These are phyloP conservation scores for Melanaphis sacchari DNA, from an alignment of 1,140 invertebrate genomes.

Conservation along the genomic window DNA sequence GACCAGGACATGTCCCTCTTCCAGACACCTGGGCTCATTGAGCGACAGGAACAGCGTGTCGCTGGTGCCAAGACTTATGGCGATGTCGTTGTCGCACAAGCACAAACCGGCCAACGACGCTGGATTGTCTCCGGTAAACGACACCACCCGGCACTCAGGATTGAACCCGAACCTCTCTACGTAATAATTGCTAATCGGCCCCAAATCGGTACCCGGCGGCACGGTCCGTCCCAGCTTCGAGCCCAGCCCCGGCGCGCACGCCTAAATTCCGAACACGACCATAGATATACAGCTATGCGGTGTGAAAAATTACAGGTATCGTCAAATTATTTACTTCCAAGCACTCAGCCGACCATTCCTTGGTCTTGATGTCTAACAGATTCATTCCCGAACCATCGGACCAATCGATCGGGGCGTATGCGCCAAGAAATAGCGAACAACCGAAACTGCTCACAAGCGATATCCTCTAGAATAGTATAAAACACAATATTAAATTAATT, in stretches of 20 bases:
- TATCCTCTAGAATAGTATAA: constrained; percentile 73
- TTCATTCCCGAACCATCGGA: constrained; percentile 98
- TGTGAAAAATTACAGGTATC: background rate
- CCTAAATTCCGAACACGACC: constrained; percentile 51
- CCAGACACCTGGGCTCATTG: constrained; percentile 70
- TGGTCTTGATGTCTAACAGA: constrained; percentile 82
- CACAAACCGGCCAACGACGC: constrained; percentile 83
- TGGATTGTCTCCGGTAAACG: constrained; percentile 95
- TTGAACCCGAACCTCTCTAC: constrained; percentile 82
- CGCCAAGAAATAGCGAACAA: constrained; percentile 86
- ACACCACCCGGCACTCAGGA: constrained; percentile 78
- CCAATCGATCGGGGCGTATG: constrained; percentile 88
- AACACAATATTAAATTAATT: constrained; percentile 60
- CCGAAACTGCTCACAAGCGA: constrained; percentile 93
- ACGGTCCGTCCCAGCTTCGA: constrained; percentile 77
- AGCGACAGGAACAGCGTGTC: constrained; percentile 90
- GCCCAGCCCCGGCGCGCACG: constrained; percentile 71
- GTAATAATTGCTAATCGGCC: constrained; percentile 69
- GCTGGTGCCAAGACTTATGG: constrained; percentile 90
- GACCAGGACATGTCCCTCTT: constrained; percentile 85
- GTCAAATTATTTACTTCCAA: constrained; percentile 74
- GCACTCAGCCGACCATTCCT: constrained; percentile 79
- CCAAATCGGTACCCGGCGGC: constrained; percentile 73
- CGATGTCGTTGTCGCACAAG: constrained; percentile 80
- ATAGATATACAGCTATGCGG: background rate